These are phyloP conservation scores for Platycnemis pennipes DNA, from an alignment of 2,888 invertebrate genomes.

Conservation along the genomic window DNA sequence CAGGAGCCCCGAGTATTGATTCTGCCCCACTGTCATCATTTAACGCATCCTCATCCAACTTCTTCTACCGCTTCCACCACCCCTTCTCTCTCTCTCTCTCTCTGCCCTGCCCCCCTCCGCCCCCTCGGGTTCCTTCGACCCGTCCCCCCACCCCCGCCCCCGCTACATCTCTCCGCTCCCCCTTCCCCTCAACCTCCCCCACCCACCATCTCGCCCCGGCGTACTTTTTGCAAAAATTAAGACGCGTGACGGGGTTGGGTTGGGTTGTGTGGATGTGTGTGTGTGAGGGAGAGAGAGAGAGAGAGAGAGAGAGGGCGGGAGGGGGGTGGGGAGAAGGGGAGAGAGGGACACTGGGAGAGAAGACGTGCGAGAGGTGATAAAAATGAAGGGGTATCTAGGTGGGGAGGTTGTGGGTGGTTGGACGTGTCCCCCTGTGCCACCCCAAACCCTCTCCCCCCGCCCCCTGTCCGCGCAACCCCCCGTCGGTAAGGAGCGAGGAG, in stretches of 20 bases:
- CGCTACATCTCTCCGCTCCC: background rate
- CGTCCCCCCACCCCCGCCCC: background rate
- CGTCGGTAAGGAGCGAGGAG: no score
- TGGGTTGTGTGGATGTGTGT: background rate
- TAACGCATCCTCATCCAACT: slow-evolving; percentile 68
- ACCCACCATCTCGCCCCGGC: background rate
- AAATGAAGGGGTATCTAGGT: no score
- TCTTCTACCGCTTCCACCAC: slow-evolving; percentile 52
- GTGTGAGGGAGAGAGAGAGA: background rate
- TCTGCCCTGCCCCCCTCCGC: background rate
- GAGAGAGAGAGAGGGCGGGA: background rate
- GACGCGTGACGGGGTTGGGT: slow-evolving; percentile 55
- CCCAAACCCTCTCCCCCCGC: background rate
- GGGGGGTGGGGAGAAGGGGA: background rate
- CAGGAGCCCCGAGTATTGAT: slow-evolving; percentile 67
- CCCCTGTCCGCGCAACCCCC: background rate
- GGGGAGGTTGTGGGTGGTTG: no score
- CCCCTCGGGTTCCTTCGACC: background rate
- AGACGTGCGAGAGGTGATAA: background rate
- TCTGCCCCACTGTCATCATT: slow-evolving; percentile 68
- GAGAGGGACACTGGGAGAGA: background rate
- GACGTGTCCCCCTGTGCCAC: background rate
- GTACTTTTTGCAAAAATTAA: slow-evolving; percentile 65
- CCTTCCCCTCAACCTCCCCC: background rate
- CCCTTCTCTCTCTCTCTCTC: background rate